These are phyloP conservation scores for Eustalomyia histrio DNA, from an alignment of 2,888 invertebrate species.

Conservation along the genomic window DNA sequence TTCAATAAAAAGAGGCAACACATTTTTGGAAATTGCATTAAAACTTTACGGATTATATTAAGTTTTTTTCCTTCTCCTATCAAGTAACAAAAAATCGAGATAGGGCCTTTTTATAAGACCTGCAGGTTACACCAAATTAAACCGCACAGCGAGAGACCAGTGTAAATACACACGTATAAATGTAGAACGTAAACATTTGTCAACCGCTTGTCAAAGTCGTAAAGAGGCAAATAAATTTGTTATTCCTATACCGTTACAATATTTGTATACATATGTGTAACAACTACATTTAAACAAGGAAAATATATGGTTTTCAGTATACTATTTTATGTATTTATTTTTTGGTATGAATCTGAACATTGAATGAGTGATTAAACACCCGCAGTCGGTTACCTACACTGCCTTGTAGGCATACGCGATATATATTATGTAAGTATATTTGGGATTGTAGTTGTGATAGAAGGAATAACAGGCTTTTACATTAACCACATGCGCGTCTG, in stretches of 20 bases:
- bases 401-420: neutral
- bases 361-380: slow-evolving; percentile 59
- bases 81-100: no score
- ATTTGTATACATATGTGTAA: neutral
- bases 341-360: slow-evolving; percentile 14
- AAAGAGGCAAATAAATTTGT: slow-evolving; percentile 69
- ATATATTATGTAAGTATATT: neutral
- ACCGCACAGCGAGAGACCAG: neutral
- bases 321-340: slow-evolving; percentile 11
- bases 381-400: slow-evolving; percentile 47
- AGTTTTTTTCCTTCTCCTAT: no score
- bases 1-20: no score
- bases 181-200: slow-evolving; percentile 72
- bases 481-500: slow-evolving; percentile 78
- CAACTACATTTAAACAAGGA: slow-evolving; percentile 5
- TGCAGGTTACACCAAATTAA: no score
- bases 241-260: slow-evolving; percentile 27
- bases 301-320: slow-evolving; percentile 3
- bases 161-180: slow-evolving; percentile 34
- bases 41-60: no score
- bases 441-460: neutral
- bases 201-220: slow-evolving; percentile 74
- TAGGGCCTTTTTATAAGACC: no score
- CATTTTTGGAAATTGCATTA: no score
- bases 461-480: slow-evolving; percentile 38